phyloP scores from a whole-genome alignment of 2,888 invertebrate species.

The Eucera pruinosa region DNA sequence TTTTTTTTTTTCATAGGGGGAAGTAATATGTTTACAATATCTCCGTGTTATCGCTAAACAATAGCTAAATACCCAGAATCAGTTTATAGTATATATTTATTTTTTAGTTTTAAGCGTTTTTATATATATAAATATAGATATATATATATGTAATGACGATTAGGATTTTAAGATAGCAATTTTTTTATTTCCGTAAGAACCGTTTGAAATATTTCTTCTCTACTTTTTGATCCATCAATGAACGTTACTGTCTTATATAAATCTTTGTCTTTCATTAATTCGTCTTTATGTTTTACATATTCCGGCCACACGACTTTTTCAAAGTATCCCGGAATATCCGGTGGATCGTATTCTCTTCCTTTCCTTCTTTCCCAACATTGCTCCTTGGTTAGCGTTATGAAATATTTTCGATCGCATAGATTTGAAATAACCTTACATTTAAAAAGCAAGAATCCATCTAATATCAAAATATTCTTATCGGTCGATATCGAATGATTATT shows the following conservation, averaged over 20 bases:
- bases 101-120: conserved; percentile 42
- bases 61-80: conserved; percentile 24
- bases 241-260: conserved; percentile 72
- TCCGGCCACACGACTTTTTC: conserved; percentile 96
- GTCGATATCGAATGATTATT: conserved; percentile 73
- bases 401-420: conserved; percentile 90
- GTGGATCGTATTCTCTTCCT: conserved; percentile 91
- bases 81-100: conserved; percentile 49
- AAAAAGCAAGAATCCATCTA: conserved; percentile 92
- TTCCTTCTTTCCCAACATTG: conserved; percentile 88
- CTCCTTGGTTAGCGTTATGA: conserved; percentile 89
- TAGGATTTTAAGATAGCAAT: conserved; percentile 50
- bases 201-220: conserved; percentile 69
- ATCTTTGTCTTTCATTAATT: conserved; percentile 79
- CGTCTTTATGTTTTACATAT: conserved; percentile 87
- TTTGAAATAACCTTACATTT: conserved; percentile 89
- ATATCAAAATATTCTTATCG: conserved; percentile 86
- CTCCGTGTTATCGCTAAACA: conserved; percentile 7
- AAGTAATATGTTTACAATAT: conserved; percentile 32
- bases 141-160: conserved; percentile 19
- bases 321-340: conserved; percentile 95
- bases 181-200: conserved; percentile 71
- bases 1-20: too few species aligned
- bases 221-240: conserved; percentile 73
- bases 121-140: too few species aligned